Evolutionary conservation across 53 echinoderm and acorn worm species (phyloP).

Genomic region (Echinometra lucunter): DNA sequence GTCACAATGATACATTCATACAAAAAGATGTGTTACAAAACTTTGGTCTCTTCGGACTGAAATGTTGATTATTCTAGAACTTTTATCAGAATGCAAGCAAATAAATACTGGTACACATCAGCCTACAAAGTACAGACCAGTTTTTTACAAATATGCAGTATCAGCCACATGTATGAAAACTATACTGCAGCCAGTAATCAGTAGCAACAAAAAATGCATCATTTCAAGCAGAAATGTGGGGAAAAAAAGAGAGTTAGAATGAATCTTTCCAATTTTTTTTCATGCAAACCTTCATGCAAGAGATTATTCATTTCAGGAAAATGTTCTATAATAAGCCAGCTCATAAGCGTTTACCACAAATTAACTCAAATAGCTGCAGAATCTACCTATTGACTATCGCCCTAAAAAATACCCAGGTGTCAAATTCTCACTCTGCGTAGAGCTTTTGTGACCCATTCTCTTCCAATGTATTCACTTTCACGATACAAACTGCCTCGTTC

Average conservation of each 20-base stretch:
- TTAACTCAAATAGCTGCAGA: too few species aligned
- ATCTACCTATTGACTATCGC: too few species aligned
- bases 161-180: neutral
- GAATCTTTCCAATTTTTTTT: neutral
- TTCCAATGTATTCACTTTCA: too few species aligned
- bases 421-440: too few species aligned
- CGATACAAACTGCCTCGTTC: too few species aligned
- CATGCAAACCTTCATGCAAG: slow-evolving; percentile 1
- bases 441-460: too few species aligned
- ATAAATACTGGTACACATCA: too few species aligned
- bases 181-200: neutral
- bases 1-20: neutral
- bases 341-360: too few species aligned
- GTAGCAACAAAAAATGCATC: neutral
- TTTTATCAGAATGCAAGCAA: neutral
- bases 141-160: neutral
- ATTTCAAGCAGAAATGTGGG: neutral
- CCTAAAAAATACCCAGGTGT: too few species aligned
- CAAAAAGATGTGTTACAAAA: neutral
- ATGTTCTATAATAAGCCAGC: too few species aligned
- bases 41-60: neutral
- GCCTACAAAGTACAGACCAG: neutral
- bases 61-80: neutral
- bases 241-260: neutral
- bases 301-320: too few species aligned